Percentiles rank a stretch among this genome's conserved stretches.
Evolutionary conservation across 2,113 vertebrate species (phyloP).

Genomic region (Rhinolophus ferrumequinum): DNA sequence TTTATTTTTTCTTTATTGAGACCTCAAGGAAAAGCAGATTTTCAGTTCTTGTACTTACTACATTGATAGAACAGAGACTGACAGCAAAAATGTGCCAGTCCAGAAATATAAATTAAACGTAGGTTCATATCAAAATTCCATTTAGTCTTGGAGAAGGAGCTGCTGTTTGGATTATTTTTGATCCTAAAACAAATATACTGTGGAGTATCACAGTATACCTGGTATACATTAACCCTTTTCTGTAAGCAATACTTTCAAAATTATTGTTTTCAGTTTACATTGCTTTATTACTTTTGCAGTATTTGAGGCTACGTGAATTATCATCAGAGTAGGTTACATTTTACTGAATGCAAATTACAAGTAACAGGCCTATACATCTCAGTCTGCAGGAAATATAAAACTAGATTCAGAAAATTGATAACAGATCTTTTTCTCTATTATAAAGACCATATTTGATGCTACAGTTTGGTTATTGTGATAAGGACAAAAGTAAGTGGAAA

Average conservation of each 20-base stretch:
- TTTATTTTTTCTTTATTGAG: constrained; percentile 89
- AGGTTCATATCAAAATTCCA: constrained; percentile 86
- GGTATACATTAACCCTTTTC: constrained; percentile 53
- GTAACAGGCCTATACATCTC: neutral
- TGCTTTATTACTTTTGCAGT: neutral
- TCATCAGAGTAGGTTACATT: neutral
- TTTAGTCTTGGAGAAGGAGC: constrained; percentile 83
- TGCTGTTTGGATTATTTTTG: constrained; percentile 84
- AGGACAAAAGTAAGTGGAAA: neutral
- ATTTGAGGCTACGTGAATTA: constrained; percentile 1
- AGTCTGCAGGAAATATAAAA: constrained; percentile 30
- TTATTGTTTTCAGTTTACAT: neutral
- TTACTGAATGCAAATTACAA: constrained; percentile 39
- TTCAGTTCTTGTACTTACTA: constrained; percentile 87
- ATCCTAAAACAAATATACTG: constrained; percentile 76
- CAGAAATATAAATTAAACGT: constrained; percentile 88
- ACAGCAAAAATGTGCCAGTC: constrained; percentile 85
- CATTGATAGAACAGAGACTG: constrained; percentile 83
- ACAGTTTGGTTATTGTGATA: neutral
- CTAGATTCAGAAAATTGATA: constrained; percentile 50
- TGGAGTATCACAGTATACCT: constrained; percentile 8
- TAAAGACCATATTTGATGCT: neutral
- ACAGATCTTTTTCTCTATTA: neutral
- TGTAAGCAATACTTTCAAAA: neutral
- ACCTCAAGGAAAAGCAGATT: constrained; percentile 88